phyloP scores from a whole-genome alignment of 2,113 vertebrate genomes.

The Balaeniceps rex region DNA sequence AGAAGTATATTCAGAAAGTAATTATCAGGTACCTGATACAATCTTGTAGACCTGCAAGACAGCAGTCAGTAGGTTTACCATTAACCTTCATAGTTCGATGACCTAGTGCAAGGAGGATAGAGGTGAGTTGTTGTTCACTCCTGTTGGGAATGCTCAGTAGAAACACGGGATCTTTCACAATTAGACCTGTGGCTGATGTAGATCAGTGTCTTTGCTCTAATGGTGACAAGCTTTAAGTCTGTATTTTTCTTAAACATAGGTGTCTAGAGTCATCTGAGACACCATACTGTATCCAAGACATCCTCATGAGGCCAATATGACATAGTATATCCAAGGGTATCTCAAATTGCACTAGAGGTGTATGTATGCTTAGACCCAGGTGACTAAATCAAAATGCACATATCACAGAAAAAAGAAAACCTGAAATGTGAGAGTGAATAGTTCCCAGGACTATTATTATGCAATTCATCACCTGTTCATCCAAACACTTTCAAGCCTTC shows the following conservation, averaged over 20 bases:
- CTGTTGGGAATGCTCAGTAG: neutral
- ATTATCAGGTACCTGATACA: neutral
- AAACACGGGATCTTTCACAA: neutral
- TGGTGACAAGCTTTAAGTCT: neutral
- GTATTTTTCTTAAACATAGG: neutral
- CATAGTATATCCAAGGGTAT: accelerated
- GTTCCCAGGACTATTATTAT: neutral
- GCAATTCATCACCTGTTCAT: neutral
- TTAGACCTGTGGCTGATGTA: neutral
- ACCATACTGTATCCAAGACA: neutral
- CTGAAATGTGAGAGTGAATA: neutral
- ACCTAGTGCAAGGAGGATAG: neutral
- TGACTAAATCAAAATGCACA: neutral
- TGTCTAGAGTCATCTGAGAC: neutral
- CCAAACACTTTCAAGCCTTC: neutral
- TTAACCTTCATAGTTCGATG: neutral
- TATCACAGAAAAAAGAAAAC: neutral
- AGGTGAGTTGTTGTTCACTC: neutral
- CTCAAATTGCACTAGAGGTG: neutral
- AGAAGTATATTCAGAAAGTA: neutral
- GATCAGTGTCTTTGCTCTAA: neutral
- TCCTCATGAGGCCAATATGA: neutral
- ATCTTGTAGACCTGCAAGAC: neutral
- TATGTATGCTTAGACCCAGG: neutral
- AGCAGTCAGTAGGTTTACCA: neutral